Evolutionary conservation across 2,113 vertebrate genomes (phyloP).

Genomic region (Phylloscopus trochilus): DNA sequence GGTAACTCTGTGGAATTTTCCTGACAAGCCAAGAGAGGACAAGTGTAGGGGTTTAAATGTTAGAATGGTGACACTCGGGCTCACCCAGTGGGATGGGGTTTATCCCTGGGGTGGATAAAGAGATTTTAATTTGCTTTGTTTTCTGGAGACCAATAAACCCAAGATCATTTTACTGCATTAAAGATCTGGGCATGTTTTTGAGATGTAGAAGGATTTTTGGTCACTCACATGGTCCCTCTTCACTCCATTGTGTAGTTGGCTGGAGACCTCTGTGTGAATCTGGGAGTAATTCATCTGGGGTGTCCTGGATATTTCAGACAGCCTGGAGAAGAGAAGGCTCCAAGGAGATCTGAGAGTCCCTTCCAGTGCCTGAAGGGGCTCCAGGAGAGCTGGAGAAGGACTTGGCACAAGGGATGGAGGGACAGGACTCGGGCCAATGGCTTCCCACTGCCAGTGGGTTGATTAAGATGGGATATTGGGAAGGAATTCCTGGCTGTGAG

Average conservation of each 20-base stretch:
- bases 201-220: background rate
- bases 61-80: background rate
- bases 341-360: background rate
- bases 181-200: background rate
- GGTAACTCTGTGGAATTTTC: background rate
- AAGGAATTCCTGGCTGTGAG: rapidly evolving
- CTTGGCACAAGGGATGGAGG: background rate
- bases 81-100: background rate
- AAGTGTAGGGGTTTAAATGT: background rate
- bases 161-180: background rate
- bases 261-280: background rate
- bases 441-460: background rate
- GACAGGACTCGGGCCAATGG: background rate
- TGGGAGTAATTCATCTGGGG: background rate
- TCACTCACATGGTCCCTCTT: background rate
- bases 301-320: background rate
- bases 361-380: background rate
- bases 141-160: background rate
- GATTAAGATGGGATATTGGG: background rate
- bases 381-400: background rate
- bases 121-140: background rate
- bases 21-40: background rate
- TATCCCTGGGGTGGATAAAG: background rate
- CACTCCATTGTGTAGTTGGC: background rate
- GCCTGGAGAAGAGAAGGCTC: background rate